Evolutionary conservation across 1,140 invertebrate species (phyloP).

Genomic region (Macrobrachium nipponense): DNA sequence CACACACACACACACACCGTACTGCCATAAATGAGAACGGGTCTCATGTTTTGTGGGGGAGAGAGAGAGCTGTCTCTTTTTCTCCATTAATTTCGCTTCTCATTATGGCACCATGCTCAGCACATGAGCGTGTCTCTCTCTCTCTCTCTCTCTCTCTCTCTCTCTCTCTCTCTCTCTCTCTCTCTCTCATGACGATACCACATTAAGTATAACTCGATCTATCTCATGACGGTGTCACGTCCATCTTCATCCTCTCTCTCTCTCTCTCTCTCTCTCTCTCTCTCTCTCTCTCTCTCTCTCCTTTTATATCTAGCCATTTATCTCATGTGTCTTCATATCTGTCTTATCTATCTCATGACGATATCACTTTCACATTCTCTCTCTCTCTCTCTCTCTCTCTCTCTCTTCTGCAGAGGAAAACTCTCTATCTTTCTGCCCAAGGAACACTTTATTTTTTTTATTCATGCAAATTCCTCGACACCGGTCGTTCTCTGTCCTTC

Average conservation of each 20-base stretch:
- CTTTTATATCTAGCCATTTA: too few species aligned
- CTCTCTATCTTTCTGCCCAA: too few species aligned
- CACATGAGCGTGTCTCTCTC: not conserved
- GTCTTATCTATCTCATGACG: not conserved
- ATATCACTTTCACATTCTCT: not conserved
- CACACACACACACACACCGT: too few species aligned
- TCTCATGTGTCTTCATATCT: not conserved
- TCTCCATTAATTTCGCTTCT: not conserved
- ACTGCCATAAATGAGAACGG: too few species aligned
- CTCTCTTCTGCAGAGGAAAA: constrained; percentile 6
- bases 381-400: not conserved
- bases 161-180: not conserved
- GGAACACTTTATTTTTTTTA: too few species aligned
- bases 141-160: not conserved
- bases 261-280: not conserved
- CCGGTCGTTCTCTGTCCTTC: not conserved
- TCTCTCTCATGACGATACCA: not conserved
- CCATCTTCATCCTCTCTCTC: not conserved
- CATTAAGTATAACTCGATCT: not conserved
- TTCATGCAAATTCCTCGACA: not conserved
- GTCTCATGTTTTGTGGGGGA: too few species aligned
- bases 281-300: not conserved
- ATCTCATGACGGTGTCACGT: too few species aligned
- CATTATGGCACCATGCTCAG: too few species aligned
- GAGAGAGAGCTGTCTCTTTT: not conserved